These are phyloP conservation scores for Sarcophaga variegata DNA, from an alignment of 2,888 invertebrate species.

Conservation along the genomic window DNA sequence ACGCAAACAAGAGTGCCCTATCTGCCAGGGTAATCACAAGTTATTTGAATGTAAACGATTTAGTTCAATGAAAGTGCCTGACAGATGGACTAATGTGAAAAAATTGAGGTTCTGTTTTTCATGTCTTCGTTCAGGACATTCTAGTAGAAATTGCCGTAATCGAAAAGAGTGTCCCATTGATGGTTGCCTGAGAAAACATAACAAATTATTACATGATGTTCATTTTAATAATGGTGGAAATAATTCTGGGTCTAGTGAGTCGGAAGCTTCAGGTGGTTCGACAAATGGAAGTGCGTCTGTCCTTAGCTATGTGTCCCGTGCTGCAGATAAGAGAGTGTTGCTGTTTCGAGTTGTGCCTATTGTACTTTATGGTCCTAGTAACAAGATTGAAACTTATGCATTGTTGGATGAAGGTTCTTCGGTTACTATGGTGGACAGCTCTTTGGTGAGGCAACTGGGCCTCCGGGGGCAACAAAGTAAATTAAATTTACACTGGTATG, in stretches of 20 bases:
- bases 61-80: too few relatives aligned
- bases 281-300: conserved; percentile 4
- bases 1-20: too few relatives aligned
- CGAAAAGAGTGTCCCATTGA: too few relatives aligned
- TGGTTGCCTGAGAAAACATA: conserved; percentile 25
- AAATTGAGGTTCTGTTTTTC: too few relatives aligned
- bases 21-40: too few relatives aligned
- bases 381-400: conserved; percentile 16
- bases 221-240: background rate
- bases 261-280: background rate
- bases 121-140: too few relatives aligned
- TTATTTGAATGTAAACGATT: too few relatives aligned
- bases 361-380: conserved; percentile 13
- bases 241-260: conserved; percentile 2
- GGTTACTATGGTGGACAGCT: conserved; percentile 24
- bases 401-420: conserved; percentile 43
- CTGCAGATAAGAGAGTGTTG: too few relatives aligned
- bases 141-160: background rate
- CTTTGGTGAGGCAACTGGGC: too few relatives aligned
- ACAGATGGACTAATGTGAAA: too few relatives aligned
- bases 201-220: conserved; percentile 15
- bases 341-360: too few relatives aligned
- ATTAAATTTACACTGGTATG: background rate
- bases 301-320: background rate
- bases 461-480: too few relatives aligned